phyloP scores from a whole-genome alignment of 2,113 vertebrate genomes.

The Cebidichthys violaceus region DNA sequence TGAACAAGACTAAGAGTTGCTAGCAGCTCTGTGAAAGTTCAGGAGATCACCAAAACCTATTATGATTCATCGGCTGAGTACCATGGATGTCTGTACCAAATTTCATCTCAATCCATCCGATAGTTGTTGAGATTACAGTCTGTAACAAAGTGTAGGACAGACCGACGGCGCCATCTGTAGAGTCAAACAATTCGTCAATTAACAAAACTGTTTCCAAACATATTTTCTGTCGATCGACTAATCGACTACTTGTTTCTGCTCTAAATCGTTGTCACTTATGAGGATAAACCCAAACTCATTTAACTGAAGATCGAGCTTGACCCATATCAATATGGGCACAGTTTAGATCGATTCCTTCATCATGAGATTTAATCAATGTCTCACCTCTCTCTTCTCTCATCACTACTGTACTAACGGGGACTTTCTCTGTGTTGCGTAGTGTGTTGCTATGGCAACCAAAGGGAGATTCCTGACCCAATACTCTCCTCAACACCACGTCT shows the following conservation, averaged over 20 bases:
- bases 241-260: background rate
- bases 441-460: constrained; percentile 79
- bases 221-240: background rate
- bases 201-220: background rate
- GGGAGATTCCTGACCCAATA: constrained; percentile 78
- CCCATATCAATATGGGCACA: background rate
- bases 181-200: background rate
- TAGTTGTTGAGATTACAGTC: background rate
- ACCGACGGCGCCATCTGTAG: background rate
- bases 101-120: background rate
- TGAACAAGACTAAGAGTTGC: background rate
- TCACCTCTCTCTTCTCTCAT: background rate
- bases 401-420: constrained; percentile 61
- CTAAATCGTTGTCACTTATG: background rate
- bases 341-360: constrained; percentile 6
- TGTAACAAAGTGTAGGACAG: background rate
- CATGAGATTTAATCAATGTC: background rate
- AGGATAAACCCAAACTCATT: background rate
- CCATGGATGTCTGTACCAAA: background rate
- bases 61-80: background rate
- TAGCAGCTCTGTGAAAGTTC: background rate
- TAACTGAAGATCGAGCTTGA: background rate
- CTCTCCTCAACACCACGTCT: constrained; percentile 69
- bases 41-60: background rate
- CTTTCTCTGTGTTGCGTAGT: constrained; percentile 75